A percentile compares a stretch with the other conserved stretches of the same genome.
These are phyloP conservation scores for Petrocephalus zakoni DNA, from an alignment of 2,113 vertebrate genomes.

Conservation along the genomic window DNA sequence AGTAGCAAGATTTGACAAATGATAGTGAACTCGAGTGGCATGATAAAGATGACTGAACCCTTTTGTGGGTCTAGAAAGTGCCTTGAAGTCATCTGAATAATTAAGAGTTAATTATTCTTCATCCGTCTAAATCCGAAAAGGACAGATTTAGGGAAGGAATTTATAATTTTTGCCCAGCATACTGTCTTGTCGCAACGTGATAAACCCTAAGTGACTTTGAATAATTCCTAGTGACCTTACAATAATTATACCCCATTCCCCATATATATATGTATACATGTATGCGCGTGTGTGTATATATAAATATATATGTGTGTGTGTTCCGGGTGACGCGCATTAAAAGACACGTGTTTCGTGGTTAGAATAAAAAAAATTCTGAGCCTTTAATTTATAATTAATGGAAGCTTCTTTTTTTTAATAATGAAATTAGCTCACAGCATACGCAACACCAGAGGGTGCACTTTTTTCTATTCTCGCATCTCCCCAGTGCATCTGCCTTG, in stretches of 20 bases:
- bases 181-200: constrained; percentile 94
- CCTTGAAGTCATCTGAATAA: constrained; percentile 99
- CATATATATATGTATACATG: constrained; percentile 79
- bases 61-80: constrained; percentile 93
- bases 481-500: constrained; percentile 15
- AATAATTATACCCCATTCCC: constrained; percentile 81
- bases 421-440: constrained; percentile 62
- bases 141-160: constrained; percentile 99
- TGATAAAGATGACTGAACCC: constrained; percentile 86
- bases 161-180: constrained; percentile 96
- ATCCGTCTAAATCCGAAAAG: constrained; percentile 99
- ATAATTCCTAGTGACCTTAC: constrained; percentile 98
- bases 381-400: constrained; percentile 68
- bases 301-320: constrained; percentile 76
- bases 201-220: constrained; percentile 98
- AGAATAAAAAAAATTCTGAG: constrained; percentile 30
- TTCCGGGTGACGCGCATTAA: constrained; percentile 81
- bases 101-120: constrained; percentile 99
- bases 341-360: constrained; percentile 70
- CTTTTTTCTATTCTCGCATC: constrained; percentile 42
- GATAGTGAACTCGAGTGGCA: constrained; percentile 86
- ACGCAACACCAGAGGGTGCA: constrained; percentile 47
- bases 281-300: constrained; percentile 88
- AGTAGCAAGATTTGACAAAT: constrained; percentile 86
- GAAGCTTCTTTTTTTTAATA: constrained; percentile 40